A percentile compares a stretch with the other conserved stretches of the same genome.
These are phyloP conservation scores for Clarias laeviceps DNA, from an alignment of 2,797 vertebrate genomes.

Conservation along the genomic window DNA sequence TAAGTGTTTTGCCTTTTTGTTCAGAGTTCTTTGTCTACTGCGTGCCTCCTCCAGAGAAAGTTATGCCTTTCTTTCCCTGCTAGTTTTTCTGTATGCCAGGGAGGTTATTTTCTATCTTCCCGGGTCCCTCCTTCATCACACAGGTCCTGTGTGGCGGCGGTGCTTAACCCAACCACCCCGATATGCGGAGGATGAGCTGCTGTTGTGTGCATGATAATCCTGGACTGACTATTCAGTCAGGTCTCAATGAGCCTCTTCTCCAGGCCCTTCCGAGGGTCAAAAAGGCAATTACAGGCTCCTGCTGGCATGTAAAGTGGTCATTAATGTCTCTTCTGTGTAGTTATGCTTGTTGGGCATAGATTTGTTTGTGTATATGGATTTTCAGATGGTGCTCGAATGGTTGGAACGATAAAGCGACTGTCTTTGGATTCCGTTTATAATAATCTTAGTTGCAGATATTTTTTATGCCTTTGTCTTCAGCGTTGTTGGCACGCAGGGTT, in stretches of 20 bases:
- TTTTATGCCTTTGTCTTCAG: not conserved
- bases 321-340: slow-evolving; percentile 51
- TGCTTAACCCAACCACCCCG: slow-evolving; percentile 55
- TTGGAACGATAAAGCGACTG: not conserved
- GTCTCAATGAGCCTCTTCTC: slow-evolving; percentile 21
- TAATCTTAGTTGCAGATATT: not conserved
- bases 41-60: slow-evolving; percentile 2
- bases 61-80: not conserved
- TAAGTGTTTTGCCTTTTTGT: not conserved
- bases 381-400: not conserved
- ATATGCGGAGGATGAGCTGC: slow-evolving; percentile 46
- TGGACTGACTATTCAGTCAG: slow-evolving; percentile 35
- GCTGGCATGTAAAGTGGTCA: slow-evolving; percentile 61
- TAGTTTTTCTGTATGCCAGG: not conserved
- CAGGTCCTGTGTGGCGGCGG: slow-evolving; percentile 48
- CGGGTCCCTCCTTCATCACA: slow-evolving; percentile 50
- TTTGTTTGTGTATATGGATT: slow-evolving; percentile 29
- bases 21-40: not conserved
- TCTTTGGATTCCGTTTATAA: not conserved
- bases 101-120: slow-evolving; percentile 39
- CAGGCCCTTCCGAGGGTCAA: slow-evolving; percentile 63
- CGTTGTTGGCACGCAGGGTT: not conserved
- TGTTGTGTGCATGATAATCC: slow-evolving; percentile 46
- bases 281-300: slow-evolving; percentile 62
- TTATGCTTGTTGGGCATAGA: slow-evolving; percentile 13